Percentiles rank a stretch among this genome's conserved stretches.
phyloP scores from a whole-genome alignment of 1,140 invertebrate species.

The Ganaspis sp. region DNA sequence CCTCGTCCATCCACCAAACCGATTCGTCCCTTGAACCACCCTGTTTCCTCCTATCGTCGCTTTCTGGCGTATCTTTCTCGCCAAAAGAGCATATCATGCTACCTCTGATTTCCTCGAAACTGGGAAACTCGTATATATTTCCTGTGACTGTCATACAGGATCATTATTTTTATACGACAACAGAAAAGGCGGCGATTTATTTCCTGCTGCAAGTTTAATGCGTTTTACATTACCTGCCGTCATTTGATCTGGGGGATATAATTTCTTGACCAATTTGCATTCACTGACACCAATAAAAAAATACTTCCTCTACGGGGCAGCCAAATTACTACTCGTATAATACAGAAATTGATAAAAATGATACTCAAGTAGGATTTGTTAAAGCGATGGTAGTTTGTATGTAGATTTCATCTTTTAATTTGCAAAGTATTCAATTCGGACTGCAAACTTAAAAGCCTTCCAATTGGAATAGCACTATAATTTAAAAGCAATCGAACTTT shows the following conservation, averaged over 20 bases:
- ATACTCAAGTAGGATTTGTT: background rate
- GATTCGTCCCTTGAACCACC: conserved; percentile 34
- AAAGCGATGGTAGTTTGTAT: background rate
- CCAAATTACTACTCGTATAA: too few species aligned
- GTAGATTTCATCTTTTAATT: background rate
- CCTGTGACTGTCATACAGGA: conserved; percentile 18
- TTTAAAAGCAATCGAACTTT: conserved; percentile 9
- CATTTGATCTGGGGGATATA: background rate
- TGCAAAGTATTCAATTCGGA: background rate
- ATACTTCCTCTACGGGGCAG: too few species aligned
- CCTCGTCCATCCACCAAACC: conserved; percentile 61
- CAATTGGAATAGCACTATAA: background rate
- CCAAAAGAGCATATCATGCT: background rate
- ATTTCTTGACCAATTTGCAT: conserved; percentile 10
- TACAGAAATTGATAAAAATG: background rate
- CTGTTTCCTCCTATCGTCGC: conserved; percentile 45
- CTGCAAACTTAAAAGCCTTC: background rate
- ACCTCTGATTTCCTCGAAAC: conserved; percentile 20
- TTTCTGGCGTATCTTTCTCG: background rate
- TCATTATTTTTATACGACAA: conserved; percentile 27
- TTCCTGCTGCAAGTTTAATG: background rate
- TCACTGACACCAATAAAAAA: background rate
- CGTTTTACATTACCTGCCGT: background rate
- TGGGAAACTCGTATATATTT: conserved; percentile 26
- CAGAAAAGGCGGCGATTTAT: conserved; percentile 1